Percentiles rank a stretch among this genome's conserved stretches.
Evolutionary conservation across 2,888 invertebrate species (phyloP).

Genomic region (Rosalia funebris): DNA sequence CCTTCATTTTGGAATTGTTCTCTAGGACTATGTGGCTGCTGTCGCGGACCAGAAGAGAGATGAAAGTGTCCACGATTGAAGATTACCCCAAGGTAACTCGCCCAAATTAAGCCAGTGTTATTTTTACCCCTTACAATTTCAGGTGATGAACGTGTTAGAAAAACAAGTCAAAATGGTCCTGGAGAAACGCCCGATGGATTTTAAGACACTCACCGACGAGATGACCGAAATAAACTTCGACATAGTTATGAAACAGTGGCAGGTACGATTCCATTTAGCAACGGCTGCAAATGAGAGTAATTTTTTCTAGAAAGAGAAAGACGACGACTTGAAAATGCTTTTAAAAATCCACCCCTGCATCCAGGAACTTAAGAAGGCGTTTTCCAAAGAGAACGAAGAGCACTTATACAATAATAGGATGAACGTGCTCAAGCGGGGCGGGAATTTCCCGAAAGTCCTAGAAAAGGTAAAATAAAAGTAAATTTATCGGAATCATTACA

Average conservation of each 20-base stretch:
- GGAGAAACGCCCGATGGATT: slow-evolving; percentile 54
- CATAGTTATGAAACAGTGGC: slow-evolving; percentile 54
- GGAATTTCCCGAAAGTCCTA: slow-evolving; percentile 55
- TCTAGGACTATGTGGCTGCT: slow-evolving; percentile 60
- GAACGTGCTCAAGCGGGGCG: slow-evolving; percentile 51
- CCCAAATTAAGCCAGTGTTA: neutral
- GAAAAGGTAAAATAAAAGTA: slow-evolving; percentile 51
- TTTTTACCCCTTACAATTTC: slow-evolving; percentile 27
- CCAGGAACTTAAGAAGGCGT: slow-evolving; percentile 51
- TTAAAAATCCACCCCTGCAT: slow-evolving; percentile 53
- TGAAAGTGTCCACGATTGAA: slow-evolving; percentile 57
- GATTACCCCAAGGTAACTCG: slow-evolving; percentile 62
- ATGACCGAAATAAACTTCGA: slow-evolving; percentile 55
- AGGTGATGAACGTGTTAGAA: slow-evolving; percentile 57
- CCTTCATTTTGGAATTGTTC: slow-evolving; percentile 60
- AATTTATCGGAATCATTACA: neutral
- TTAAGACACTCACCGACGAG: slow-evolving; percentile 52
- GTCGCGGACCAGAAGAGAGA: slow-evolving; percentile 60
- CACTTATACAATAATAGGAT: slow-evolving; percentile 54
- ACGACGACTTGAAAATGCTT: slow-evolving; percentile 51
- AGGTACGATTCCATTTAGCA: too few relatives aligned
- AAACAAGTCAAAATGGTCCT: slow-evolving; percentile 58
- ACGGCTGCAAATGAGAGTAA: slow-evolving; percentile 2
- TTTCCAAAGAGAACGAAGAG: slow-evolving; percentile 47
- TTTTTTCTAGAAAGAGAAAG: slow-evolving; percentile 53